Conservation (phyloP, 2,113 vertebrate genomes). For the Oenanthe melanoleuca region DNA sequence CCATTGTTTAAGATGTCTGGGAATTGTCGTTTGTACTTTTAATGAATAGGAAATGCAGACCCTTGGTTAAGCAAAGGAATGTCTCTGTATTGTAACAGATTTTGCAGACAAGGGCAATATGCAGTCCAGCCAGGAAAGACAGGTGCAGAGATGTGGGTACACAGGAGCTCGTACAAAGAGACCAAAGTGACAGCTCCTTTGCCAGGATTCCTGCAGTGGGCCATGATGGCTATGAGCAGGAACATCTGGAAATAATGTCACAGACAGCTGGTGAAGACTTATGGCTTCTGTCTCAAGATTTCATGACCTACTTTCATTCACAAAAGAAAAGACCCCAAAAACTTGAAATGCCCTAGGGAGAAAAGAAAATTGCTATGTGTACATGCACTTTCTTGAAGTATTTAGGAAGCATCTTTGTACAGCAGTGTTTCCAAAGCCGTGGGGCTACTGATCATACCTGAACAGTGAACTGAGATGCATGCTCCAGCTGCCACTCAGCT, state of each 20-base stretch:
- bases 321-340: background rate
- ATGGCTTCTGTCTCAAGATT: background rate
- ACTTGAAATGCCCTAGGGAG: background rate
- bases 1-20: background rate
- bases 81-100: background rate
- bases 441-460: background rate
- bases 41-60: slow-evolving; percentile 56
- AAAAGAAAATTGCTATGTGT: background rate
- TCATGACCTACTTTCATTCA: background rate
- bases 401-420: rapidly evolving
- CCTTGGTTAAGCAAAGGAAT: background rate
- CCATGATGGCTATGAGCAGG: background rate
- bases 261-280: background rate
- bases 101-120: slow-evolving; percentile 41
- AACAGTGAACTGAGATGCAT: background rate
- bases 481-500: background rate
- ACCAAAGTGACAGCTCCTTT: background rate
- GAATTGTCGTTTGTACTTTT: slow-evolving; percentile 52
- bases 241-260: slow-evolving; percentile 54
- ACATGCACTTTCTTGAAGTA: background rate
- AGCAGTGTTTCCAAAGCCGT: background rate
- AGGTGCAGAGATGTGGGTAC: background rate
- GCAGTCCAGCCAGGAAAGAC: background rate
- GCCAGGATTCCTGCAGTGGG: background rate
- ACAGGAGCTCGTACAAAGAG: background rate